Evolutionary conservation across 1,140 invertebrate genomes (phyloP).

Genomic region (Sweltsa coloradensis): DNA sequence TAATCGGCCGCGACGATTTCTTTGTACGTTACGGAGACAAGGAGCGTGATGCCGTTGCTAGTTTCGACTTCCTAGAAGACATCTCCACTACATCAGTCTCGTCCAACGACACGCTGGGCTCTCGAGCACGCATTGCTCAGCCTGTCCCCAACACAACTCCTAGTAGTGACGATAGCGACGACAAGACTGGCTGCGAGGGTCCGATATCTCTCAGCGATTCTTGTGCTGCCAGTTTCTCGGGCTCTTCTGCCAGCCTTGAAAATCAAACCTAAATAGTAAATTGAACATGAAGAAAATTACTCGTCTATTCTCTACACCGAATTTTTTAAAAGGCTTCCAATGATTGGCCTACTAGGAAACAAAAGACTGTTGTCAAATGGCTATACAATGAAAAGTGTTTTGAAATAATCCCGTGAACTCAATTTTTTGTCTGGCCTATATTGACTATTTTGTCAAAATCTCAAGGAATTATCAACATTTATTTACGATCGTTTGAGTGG

Average conservation of each 20-base stretch:
- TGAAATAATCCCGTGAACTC: constrained; percentile 11
- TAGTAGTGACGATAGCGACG: constrained; percentile 19
- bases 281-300: no score
- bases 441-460: neutral
- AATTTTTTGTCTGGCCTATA: neutral
- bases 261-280: no score
- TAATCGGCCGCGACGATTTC: constrained; percentile 59
- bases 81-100: constrained; percentile 38
- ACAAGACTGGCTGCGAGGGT: constrained; percentile 21
- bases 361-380: neutral
- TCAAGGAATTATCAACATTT: no score
- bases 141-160: constrained; percentile 15
- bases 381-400: neutral
- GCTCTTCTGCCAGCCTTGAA: constrained; percentile 21
- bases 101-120: constrained; percentile 31
- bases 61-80: constrained; percentile 66
- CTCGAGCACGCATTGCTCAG: constrained; percentile 12
- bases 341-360: neutral
- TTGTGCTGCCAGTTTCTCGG: constrained; percentile 27
- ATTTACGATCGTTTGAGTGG: no score
- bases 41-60: constrained; percentile 59
- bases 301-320: no score
- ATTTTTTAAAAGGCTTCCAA: constrained; percentile 3
- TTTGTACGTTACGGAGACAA: constrained; percentile 65
- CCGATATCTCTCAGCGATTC: constrained; percentile 28